These are phyloP conservation scores for Cephus pulcher DNA, from an alignment of 2,888 invertebrate genomes.

Conservation along the genomic window DNA sequence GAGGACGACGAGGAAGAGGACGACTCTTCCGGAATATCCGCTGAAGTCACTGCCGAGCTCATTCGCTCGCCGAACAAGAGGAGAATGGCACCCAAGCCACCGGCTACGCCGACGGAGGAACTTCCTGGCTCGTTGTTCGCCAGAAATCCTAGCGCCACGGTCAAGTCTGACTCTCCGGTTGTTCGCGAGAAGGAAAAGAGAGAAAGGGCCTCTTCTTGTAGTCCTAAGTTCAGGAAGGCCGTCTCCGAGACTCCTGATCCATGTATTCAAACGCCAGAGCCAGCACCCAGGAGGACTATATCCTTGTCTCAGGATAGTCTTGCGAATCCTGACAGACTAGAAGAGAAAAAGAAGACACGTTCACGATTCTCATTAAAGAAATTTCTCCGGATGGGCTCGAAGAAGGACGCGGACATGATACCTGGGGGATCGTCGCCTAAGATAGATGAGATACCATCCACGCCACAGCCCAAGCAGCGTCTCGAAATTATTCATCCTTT, in stretches of 20 bases:
- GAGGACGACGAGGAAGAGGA: slow-evolving; percentile 26
- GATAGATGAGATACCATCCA: slow-evolving; percentile 71
- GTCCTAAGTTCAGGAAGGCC: slow-evolving; percentile 72
- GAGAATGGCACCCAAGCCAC: slow-evolving; percentile 81
- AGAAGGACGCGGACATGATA: slow-evolving; percentile 75
- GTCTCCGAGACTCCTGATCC: slow-evolving; percentile 63
- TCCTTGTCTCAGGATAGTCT: slow-evolving; percentile 83
- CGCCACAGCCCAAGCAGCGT: slow-evolving; percentile 77
- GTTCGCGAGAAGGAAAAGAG: slow-evolving; percentile 82
- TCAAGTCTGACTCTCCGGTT: slow-evolving; percentile 77
- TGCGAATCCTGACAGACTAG: slow-evolving; percentile 59
- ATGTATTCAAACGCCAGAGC: slow-evolving; percentile 19
- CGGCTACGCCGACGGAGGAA: slow-evolving; percentile 69
- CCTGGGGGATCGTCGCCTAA: slow-evolving; percentile 66
- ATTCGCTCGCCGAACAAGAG: slow-evolving; percentile 74
- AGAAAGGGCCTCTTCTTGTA: slow-evolving; percentile 75
- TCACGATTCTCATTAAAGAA: slow-evolving; percentile 86
- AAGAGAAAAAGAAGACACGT: slow-evolving; percentile 76
- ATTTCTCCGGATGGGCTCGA: slow-evolving; percentile 82
- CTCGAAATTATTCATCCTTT: slow-evolving; percentile 90
- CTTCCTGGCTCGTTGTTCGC: slow-evolving; percentile 70
- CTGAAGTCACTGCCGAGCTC: slow-evolving; percentile 34
- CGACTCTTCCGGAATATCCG: slow-evolving; percentile 25
- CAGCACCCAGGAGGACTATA: slow-evolving; percentile 75
- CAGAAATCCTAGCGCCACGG: slow-evolving; percentile 68